These are phyloP conservation scores for Anguilla rostrata DNA, from an alignment of 2,113 vertebrate genomes.

Conservation along the genomic window DNA sequence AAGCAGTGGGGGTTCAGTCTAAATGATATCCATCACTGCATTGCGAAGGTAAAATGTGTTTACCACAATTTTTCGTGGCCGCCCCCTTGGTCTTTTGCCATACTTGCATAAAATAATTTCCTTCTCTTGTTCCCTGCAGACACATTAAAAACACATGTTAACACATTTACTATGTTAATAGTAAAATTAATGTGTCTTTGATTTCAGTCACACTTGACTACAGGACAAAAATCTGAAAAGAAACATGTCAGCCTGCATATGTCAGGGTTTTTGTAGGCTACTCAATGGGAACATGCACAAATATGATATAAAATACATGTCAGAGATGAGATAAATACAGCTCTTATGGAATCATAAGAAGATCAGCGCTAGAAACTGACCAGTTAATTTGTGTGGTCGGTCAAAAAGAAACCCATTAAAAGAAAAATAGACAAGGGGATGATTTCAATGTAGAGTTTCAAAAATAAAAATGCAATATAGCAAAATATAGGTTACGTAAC, in stretches of 20 bases:
- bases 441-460: too few species aligned
- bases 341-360: conserved; percentile 91
- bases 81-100: conserved; percentile 83
- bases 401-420: too few species aligned
- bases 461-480: too few species aligned
- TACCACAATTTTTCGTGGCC: conserved; percentile 81
- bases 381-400: too few species aligned
- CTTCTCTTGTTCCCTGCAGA: conserved; percentile 81
- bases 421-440: too few species aligned
- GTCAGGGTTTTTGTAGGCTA: not conserved
- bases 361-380: not conserved
- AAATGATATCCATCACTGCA: not conserved
- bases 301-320: not conserved
- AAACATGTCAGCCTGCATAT: not conserved
- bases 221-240: not conserved
- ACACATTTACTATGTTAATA: not conserved
- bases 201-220: too few species aligned
- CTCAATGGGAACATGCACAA: not conserved
- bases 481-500: too few species aligned
- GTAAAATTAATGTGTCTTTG: too few species aligned
- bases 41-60: conserved; percentile 36
- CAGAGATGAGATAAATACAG: conserved; percentile 59
- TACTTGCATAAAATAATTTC: conserved; percentile 84
- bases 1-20: not conserved
- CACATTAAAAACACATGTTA: not conserved